Evolutionary conservation across 2,888 invertebrate species (phyloP), one percentile per base, ranked within the genome.

Genomic region (Synanthedon vespiformis): DNA sequence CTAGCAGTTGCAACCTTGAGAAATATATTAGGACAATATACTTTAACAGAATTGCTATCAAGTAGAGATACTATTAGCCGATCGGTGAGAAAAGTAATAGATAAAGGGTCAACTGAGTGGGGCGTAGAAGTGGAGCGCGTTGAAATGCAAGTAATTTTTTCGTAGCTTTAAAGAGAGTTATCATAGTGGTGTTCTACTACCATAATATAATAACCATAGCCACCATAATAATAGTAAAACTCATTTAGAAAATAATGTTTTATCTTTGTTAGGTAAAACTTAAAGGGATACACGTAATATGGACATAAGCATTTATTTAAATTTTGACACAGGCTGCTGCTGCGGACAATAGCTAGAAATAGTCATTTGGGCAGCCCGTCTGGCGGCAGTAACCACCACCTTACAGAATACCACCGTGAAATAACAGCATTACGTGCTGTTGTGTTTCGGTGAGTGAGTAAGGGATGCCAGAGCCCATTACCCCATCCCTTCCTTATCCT

Each of bases 1-100:
- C 65, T 88, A 58, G 77, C 88, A 14, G 75, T 86, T 27, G 78
- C 88, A 12, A 76, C 77, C 40, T 67, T 89, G 52, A 77, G 89
- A 60, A 92, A 91, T 68, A 89, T 90, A 64, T 78, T 92, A 53
- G 92, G 92, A 48, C 91, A 90, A 40, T 88, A 89, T 61, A 89
- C 89, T 57, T 73, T 92, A 55, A 76, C 89, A 8, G 91, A 91
- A 61, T 83, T 92, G 55, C 77, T 92, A 14, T 85, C 89, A 40
- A 90, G 90, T 61, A 76, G 92, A 52, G 91, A 90, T 63, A 73
- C 79, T 13, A 89, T 92, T 60, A 89, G 90, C 52, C 74, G 74
- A 52, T 73, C 77, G 6, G 89, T 91, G 79, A 88, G 87, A 64
- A 63, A 61, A 49, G 80, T 79, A 55, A 76, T 90, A 54, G 88